Evolutionary conservation across 2,113 vertebrate species (phyloP), one percentile per base, ranked within the genome.

Genomic region (Oceanodroma tethys): DNA sequence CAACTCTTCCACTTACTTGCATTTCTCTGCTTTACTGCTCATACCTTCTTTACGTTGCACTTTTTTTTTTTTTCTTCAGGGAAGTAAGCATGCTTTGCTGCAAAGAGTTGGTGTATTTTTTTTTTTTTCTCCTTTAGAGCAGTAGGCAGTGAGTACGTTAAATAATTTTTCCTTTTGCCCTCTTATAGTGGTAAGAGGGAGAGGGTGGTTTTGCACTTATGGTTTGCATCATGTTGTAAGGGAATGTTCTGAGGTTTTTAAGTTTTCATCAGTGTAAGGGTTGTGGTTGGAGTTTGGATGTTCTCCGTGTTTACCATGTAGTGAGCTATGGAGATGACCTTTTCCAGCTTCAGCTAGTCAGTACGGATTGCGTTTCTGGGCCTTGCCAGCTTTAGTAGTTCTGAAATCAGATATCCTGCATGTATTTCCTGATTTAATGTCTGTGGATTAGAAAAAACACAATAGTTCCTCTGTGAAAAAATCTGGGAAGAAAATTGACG

Each of bases 281-380:
- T 88, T 96, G 76, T 96, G 96, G 94, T 90, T 73, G 75, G n/a
- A 81, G 95, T 56, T 92, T 76, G 81, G 92, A 95, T 89, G 76
- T 73, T 88, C 93, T 91, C 84, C 0, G 19, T 98, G 95, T 96
- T 97, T 93, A 94, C 95, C 88, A 75, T 83, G 62, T 66, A 86
- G 62, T 88, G 91, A 95, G 91, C 92, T 93, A 85, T 96, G 96
- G 94, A 97, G 93, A 97, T 94, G 88, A 93, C 87, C 90, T 95
- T 97, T 97, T 97, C 85, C 84, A 81, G 94, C 84, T 96, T 86
- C 80, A 87, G 60, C 89, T 70, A 94, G 29, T 80, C 71, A 76
- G 68, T 96, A 68, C 43, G 30, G 84, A 81, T 97, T 97, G 94
- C 91, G 0, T 97, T 97, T 97, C 95, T 97, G 91, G 78, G 93